These are phyloP conservation scores for Syritta pipiens DNA, from an alignment of 2,888 invertebrate genomes.

Conservation along the genomic window DNA sequence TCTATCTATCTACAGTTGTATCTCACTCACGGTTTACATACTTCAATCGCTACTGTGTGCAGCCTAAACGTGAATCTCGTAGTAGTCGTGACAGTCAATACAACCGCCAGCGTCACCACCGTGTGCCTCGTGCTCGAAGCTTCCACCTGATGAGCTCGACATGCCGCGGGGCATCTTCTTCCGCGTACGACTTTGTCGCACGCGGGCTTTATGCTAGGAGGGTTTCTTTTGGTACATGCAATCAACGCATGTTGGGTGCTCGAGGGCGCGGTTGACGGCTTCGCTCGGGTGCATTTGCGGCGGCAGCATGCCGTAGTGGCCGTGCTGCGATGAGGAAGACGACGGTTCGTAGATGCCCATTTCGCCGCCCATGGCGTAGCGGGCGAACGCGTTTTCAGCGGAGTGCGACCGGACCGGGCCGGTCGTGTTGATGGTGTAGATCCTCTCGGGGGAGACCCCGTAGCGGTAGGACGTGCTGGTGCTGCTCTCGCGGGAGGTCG, in stretches of 20 bases:
- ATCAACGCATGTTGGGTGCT: conserved; percentile 87
- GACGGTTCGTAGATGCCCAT: conserved; percentile 81
- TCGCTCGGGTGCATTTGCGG: conserved; percentile 80
- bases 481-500: conserved; percentile 78
- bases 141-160: conserved; percentile 70
- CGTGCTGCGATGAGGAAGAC: conserved; percentile 78
- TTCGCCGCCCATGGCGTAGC: conserved; percentile 71
- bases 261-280: conserved; percentile 81
- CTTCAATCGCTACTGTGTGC: conserved; percentile 33
- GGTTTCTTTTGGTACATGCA: conserved; percentile 84
- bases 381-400: conserved; percentile 78
- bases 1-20: conserved; percentile 64
- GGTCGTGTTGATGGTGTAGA: conserved; percentile 75
- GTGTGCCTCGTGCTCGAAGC: conserved; percentile 69
- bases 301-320: conserved; percentile 53
- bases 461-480: conserved; percentile 75
- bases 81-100: conserved; percentile 79
- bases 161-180: conserved; percentile 79
- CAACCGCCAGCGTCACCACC: conserved; percentile 74
- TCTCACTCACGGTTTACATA: conserved; percentile 62
- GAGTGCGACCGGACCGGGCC: conserved; percentile 78
- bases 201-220: conserved; percentile 84
- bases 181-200: conserved; percentile 83
- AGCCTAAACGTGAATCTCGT: conserved; percentile 83
- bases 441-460: conserved; percentile 77